A percentile compares a stretch with the other conserved stretches of the same genome.
Conservation (phyloP, 2,113 vertebrate genomes). For the Silurus meridionalis region DNA sequence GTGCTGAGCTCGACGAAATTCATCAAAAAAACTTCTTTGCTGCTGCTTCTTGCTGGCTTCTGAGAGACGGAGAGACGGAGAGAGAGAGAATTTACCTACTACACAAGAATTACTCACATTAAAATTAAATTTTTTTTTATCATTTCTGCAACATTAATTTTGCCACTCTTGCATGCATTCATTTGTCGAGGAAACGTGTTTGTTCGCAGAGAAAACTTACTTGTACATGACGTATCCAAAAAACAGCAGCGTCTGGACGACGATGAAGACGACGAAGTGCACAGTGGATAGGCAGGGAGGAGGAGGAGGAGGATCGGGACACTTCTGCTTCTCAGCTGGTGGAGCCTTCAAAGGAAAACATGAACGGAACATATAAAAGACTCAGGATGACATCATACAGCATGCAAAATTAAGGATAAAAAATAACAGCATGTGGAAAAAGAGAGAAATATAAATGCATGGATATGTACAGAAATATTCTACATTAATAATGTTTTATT, state of each 20-base stretch:
- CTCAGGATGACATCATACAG: background rate
- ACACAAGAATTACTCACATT: too few species aligned
- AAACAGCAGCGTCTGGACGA: constrained; percentile 85
- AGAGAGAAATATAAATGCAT: too few species aligned
- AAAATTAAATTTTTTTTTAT: background rate
- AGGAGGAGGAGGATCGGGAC: constrained; percentile 83
- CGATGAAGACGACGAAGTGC: constrained; percentile 88
- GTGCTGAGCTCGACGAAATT: constrained; percentile 39
- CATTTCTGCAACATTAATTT: background rate
- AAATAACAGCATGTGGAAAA: background rate
- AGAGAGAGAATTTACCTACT: too few species aligned
- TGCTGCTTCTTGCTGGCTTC: constrained; percentile 97
- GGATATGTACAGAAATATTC: background rate
- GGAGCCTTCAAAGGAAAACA: constrained; percentile 70
- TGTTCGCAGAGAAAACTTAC: constrained; percentile 69
- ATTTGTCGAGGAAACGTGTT: background rate
- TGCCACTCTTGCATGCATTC: background rate
- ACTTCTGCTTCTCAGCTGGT: constrained; percentile 82
- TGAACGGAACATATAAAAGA: background rate
- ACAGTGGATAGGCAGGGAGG: constrained; percentile 86
- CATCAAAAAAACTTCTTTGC: constrained; percentile 99
- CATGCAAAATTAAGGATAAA: background rate
- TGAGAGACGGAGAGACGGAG: constrained; percentile 48
- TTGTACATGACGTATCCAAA: constrained; percentile 92
- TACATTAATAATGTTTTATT: background rate